Evolutionary conservation across 2,113 vertebrate species (phyloP), one percentile per base, ranked within the genome.

Genomic region (Tachysurus fulvidraco): DNA sequence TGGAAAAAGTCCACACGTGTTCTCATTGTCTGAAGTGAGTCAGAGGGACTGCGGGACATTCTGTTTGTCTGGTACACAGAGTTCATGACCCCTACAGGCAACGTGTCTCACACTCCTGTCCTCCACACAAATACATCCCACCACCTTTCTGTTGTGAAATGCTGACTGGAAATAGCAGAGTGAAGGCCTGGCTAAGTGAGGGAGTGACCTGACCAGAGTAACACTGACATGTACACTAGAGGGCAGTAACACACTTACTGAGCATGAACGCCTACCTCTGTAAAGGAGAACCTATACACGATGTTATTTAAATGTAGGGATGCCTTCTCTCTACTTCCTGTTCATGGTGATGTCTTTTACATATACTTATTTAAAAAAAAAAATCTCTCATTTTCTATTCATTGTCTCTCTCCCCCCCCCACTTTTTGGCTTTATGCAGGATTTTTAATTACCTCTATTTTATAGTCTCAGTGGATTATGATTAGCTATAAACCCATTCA

Each of bases 41-140:
- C 17, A 30, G n/a, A 74, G 74, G 84, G 84, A 86, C 86, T 87
- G 73, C 54, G 65, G 84, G 54, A 83, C 41, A 89, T 89, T 88
- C 84, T 59, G 36, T n/a, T 28, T 52, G 50, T 64, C 46, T 28
- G 73, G 83, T 69, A 54, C 78, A 52, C 41, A 65, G 41, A 67
- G 46, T 81, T 59, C 77, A 41, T 86, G 79, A 87, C 85, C 85
- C 85, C 62, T 81, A 65, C 65, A 80, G 77, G 78, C n/a, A 16
- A 54, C 17, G 74, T 84, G 67, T 84, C 81, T 59, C 82, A 50
- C 76, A 25, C 41, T 25, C 69, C n/a, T 46, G 60, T 17, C 54
- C n/a, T 21, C 7, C 44, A 28, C 64, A 69, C 46, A 67, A 21
- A 44, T 21, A 10, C 67, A 69, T 28, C 30, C 67, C 36, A 8